A percentile compares a stretch with the other conserved stretches of the same genome.
These are phyloP conservation scores for Anoplophora glabripennis DNA, from an alignment of 1,140 invertebrate genomes.

Conservation along the genomic window DNA sequence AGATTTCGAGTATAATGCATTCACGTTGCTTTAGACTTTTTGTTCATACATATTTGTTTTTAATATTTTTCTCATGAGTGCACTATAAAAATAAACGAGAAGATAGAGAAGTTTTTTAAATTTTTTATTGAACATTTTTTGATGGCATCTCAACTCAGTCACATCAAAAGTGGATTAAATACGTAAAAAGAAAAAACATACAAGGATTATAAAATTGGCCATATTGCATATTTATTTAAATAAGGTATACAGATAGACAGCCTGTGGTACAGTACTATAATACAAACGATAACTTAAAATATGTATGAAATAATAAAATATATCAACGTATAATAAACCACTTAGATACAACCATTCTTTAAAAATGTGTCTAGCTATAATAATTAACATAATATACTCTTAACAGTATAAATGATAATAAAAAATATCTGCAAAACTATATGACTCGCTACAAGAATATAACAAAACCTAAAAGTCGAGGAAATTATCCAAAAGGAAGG, in stretches of 20 bases:
- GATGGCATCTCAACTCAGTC: too few relatives aligned
- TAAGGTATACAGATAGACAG: constrained; percentile 43
- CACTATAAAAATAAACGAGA: too few relatives aligned
- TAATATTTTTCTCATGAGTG: too few relatives aligned
- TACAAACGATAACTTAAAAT: constrained; percentile 29
- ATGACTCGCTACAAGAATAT: too few relatives aligned
- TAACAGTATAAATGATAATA: constrained; percentile 26
- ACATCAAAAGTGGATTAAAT: not conserved
- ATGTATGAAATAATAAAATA: constrained; percentile 9
- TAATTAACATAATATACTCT: constrained; percentile 5
- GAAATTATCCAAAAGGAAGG: too few relatives aligned
- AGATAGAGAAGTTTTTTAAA: too few relatives aligned
- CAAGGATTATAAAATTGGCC: constrained; percentile 10
- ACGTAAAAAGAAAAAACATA: not conserved
- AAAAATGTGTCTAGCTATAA: not conserved
- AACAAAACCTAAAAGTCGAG: too few relatives aligned
- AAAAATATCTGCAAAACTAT: constrained; percentile 5
- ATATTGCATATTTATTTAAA: constrained; percentile 44
- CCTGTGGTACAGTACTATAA: constrained; percentile 37
- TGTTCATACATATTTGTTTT: too few relatives aligned
- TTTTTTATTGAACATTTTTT: too few relatives aligned
- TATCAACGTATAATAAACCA: constrained; percentile 1
- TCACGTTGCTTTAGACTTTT: too few relatives aligned
- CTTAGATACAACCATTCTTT: constrained; percentile 1
- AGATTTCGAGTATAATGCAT: too few relatives aligned